These are phyloP conservation scores for Drosophila ogumai DNA, from an alignment of 1,140 invertebrate genomes.

Conservation along the genomic window DNA sequence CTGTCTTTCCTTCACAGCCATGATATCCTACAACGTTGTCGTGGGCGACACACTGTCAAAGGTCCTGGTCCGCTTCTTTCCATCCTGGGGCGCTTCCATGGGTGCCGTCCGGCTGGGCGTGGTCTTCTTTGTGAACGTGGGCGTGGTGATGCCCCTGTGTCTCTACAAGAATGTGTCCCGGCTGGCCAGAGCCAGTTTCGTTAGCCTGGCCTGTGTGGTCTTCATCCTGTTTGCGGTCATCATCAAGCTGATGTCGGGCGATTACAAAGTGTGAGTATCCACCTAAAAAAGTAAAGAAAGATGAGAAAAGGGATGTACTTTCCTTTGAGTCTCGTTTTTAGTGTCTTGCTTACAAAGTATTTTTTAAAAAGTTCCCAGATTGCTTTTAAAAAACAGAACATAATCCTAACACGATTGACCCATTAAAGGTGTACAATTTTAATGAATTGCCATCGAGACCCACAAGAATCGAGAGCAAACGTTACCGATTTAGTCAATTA, in stretches of 20 bases:
- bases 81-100: conserved; percentile 86
- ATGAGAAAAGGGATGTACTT: too few species aligned
- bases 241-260: conserved; percentile 86
- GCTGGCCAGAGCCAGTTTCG: conserved; percentile 91
- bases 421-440: background rate
- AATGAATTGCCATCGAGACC: background rate
- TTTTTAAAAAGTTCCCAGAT: background rate
- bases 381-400: background rate
- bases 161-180: conserved; percentile 92
- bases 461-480: background rate
- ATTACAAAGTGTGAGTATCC: conserved; percentile 85
- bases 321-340: background rate
- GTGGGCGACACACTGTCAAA: conserved; percentile 95
- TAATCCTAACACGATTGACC: background rate
- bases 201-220: conserved; percentile 91
- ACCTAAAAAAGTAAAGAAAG: too few species aligned
- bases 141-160: conserved; percentile 92
- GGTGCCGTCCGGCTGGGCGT: conserved; percentile 90
- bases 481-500: conserved; percentile 4
- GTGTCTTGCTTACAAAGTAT: background rate
- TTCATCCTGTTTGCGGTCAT: conserved; percentile 91
- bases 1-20: conserved; percentile 87
- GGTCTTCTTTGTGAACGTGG: conserved; percentile 90
- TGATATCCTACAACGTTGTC: conserved; percentile 96
- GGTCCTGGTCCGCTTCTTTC: conserved; percentile 89